These are phyloP conservation scores for Chelonia mydas DNA, from an alignment of 2,797 vertebrate species.

Conservation along the genomic window DNA sequence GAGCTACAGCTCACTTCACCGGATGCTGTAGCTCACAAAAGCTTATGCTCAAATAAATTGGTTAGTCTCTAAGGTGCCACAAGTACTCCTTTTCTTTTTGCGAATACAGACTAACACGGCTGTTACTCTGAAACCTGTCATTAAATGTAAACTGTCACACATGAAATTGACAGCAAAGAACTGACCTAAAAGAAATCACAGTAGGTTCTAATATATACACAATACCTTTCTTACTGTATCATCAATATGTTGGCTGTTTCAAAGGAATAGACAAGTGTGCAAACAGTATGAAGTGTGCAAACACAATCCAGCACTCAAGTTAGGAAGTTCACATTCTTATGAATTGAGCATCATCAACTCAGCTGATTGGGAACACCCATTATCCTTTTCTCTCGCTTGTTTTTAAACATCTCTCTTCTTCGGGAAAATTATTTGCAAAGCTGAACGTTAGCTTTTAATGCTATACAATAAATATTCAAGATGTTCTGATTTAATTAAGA, in stretches of 20 bases:
- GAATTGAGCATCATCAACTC: neutral
- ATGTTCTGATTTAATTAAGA: neutral
- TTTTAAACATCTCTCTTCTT: neutral
- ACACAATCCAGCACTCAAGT: neutral
- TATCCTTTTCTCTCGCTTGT: neutral
- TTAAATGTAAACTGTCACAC: conserved; percentile 16
- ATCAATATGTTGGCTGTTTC: neutral
- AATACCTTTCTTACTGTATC: neutral
- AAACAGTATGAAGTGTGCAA: neutral
- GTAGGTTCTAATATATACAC: neutral
- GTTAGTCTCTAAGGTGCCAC: no score
- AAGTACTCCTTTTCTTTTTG: no score
- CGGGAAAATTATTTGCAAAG: neutral
- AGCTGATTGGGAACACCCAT: rapidly evolving
- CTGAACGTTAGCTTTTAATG: neutral
- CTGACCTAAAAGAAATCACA: neutral
- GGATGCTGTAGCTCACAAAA: no score
- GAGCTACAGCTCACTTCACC: no score
- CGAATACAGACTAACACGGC: no score
- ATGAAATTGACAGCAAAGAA: neutral
- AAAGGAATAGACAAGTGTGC: neutral
- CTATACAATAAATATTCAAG: neutral
- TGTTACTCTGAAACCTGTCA: no score
- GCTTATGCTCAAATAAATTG: no score
- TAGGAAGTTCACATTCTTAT: neutral